Conservation (phyloP, 2,888 invertebrate genomes). For the Eristalis pertinax region DNA sequence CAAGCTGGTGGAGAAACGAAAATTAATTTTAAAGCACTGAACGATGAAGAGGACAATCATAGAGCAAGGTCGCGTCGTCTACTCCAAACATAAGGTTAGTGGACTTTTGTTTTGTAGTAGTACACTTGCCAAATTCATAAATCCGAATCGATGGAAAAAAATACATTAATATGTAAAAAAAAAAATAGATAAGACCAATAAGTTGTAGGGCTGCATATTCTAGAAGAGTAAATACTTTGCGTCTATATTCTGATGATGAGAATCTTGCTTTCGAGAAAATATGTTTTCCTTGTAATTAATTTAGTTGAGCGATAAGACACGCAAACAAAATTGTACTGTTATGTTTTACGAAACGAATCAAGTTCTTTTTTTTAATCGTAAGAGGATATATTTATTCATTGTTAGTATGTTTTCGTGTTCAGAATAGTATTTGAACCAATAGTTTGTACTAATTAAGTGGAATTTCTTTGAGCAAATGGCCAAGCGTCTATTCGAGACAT, state of each 20-base stretch:
- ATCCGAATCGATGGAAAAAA: neutral
- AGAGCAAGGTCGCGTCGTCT: neutral
- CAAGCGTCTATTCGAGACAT: too few species aligned
- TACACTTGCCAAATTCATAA: slow-evolving; percentile 25
- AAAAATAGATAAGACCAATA: too few species aligned
- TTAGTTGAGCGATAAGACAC: neutral
- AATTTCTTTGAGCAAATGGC: too few species aligned
- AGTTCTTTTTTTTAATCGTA: too few species aligned
- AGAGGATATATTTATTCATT: neutral
- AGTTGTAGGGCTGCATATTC: too few species aligned
- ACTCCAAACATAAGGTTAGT: slow-evolving; percentile 43
- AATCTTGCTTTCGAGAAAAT: too few species aligned
- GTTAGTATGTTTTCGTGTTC: too few species aligned
- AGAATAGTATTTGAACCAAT: too few species aligned
- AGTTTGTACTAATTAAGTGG: too few species aligned
- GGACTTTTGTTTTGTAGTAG: slow-evolving; percentile 34
- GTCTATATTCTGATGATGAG: too few species aligned
- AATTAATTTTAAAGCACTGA: slow-evolving; percentile 52
- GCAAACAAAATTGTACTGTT: neutral
- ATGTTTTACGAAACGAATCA: neutral
- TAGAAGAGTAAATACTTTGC: neutral
- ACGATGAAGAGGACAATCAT: slow-evolving; percentile 16
- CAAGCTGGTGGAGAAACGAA: slow-evolving; percentile 85
- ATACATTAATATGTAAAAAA: too few species aligned
- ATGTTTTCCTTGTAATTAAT: too few species aligned